Conservation (phyloP, 1,140 invertebrate species). For the Drosophila ogumai region DNA sequence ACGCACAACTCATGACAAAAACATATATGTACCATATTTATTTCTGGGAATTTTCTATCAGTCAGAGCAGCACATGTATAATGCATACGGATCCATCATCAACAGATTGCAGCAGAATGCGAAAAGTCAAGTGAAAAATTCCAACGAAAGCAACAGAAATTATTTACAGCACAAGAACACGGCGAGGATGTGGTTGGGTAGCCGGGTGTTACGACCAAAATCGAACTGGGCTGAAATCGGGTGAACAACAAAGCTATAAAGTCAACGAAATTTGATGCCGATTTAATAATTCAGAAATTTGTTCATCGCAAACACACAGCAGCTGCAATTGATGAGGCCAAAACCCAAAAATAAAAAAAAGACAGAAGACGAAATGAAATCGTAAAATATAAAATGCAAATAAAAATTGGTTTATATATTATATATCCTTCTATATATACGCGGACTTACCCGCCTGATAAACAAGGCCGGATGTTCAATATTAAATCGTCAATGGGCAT, state of each 20-base stretch:
- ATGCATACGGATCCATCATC: conserved; percentile 53
- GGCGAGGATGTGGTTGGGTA: background rate
- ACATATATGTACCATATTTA: conserved; percentile 27
- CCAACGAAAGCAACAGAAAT: conserved; percentile 39
- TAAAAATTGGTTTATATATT: conserved; percentile 42
- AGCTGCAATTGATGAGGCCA: conserved; percentile 70
- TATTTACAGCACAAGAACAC: conserved; percentile 34
- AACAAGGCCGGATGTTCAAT: conserved; percentile 59
- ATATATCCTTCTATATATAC: conserved; percentile 20
- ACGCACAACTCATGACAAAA: conserved; percentile 31
- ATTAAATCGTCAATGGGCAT: conserved; percentile 56
- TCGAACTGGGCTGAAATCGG: conserved; percentile 14
- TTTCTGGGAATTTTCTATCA: conserved; percentile 47
- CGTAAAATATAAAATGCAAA: conserved; percentile 36
- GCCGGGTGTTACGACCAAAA: background rate
- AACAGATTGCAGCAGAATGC: conserved; percentile 44
- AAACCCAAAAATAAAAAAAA: conserved; percentile 29
- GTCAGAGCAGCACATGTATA: conserved; percentile 35
- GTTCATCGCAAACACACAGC: conserved; percentile 66
- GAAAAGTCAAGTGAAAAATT: conserved; percentile 45
- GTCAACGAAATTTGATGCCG: conserved; percentile 53
- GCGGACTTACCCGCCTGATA: conserved; percentile 21
- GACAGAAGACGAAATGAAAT: conserved; percentile 34
- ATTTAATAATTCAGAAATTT: conserved; percentile 71
- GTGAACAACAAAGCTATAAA: conserved; percentile 52